phyloP scores from a whole-genome alignment of 2,888 invertebrate species.

The Physocephala rufipes region DNA sequence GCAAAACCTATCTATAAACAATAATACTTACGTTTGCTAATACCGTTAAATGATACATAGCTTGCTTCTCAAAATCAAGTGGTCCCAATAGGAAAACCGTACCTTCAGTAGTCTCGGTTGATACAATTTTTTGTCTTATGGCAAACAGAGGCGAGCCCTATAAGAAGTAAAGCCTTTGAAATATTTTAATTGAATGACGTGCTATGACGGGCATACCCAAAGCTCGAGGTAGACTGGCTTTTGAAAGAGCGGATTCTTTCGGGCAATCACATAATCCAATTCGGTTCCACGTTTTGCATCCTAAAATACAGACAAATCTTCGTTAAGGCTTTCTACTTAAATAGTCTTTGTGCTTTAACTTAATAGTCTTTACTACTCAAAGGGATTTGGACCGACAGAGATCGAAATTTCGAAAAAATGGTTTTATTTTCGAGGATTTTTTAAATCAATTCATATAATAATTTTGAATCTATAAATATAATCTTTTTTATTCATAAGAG shows the following conservation, averaged over 20 bases:
- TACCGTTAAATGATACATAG: constrained; percentile 87
- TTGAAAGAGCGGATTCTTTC: constrained; percentile 80
- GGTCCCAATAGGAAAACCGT: constrained; percentile 80
- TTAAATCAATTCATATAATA: no score
- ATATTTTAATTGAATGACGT: not conserved
- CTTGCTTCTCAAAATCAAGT: constrained; percentile 88
- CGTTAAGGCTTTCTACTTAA: no score
- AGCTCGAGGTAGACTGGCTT: constrained; percentile 85
- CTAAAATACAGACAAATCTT: constrained; percentile 66
- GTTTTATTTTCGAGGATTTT: no score
- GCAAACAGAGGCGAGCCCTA: constrained; percentile 81
- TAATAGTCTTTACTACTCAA: no score
- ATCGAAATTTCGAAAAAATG: no score
- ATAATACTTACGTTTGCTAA: constrained; percentile 81
- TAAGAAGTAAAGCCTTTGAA: constrained; percentile 40
- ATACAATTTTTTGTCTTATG: constrained; percentile 79
- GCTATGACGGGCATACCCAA: constrained; percentile 71
- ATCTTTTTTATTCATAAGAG: no score
- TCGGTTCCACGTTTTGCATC: constrained; percentile 82
- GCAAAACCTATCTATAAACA: not conserved
- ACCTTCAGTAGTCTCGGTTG: constrained; percentile 81
- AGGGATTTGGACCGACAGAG: no score
- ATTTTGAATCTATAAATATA: no score
- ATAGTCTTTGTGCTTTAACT: no score
- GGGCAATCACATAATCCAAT: constrained; percentile 82